phyloP scores from a whole-genome alignment of 1,140 invertebrate species.

The Heliconius himera region DNA sequence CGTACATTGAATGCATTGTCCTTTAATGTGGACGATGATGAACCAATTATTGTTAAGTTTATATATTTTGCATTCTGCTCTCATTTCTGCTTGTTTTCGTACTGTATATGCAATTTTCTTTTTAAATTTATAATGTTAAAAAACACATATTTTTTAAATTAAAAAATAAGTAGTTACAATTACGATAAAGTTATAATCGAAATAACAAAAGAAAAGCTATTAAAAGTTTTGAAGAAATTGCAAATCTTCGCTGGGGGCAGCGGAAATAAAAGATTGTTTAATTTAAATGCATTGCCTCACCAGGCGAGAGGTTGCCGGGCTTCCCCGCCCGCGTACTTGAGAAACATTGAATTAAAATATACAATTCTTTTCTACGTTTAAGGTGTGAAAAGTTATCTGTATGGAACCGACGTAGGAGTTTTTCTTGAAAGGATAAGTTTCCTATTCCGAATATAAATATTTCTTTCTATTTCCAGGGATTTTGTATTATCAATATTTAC shows the following conservation, averaged over 20 bases:
- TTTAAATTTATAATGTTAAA: neutral
- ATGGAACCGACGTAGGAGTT: neutral
- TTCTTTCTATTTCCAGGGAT: neutral
- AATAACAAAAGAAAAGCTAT: slow-evolving; percentile 7
- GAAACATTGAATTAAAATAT: slow-evolving; percentile 11
- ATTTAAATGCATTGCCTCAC: slow-evolving; percentile 31
- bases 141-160: neutral
- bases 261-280: slow-evolving; percentile 31
- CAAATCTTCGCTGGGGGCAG: slow-evolving; percentile 6
- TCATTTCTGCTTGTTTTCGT: neutral
- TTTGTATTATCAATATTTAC: neutral
- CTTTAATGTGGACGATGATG: neutral
- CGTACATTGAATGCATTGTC: neutral
- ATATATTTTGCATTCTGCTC: neutral
- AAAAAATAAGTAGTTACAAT: neutral
- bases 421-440: slow-evolving; percentile 3
- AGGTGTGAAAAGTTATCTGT: slow-evolving; percentile 12
- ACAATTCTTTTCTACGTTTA: slow-evolving; percentile 12
- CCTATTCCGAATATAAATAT: slow-evolving; percentile 7
- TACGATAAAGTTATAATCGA: slow-evolving; percentile 6
- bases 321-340: neutral
- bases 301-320: slow-evolving; percentile 16
- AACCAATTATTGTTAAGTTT: neutral
- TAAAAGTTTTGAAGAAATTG: slow-evolving; percentile 10
- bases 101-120: neutral